phyloP scores from a whole-genome alignment of 1,140 invertebrate genomes.

The Euwallacea fornicatus region DNA sequence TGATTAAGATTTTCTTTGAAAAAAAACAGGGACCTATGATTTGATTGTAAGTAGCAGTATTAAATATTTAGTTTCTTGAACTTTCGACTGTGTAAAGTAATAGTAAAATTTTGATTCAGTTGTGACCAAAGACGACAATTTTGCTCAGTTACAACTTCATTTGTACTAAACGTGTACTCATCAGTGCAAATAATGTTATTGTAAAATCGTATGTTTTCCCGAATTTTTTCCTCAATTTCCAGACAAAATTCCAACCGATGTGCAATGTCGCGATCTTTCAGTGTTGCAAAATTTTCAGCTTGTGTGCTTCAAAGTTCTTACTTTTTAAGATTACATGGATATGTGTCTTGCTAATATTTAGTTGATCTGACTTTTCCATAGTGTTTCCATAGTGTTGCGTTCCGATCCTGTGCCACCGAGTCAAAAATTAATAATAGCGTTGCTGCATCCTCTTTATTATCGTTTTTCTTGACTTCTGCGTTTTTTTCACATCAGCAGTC shows the following conservation, averaged over 20 bases:
- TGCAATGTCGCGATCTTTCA: neutral
- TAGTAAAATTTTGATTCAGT: constrained; percentile 4
- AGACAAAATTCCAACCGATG: constrained; percentile 1
- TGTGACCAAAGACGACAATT: constrained; percentile 12
- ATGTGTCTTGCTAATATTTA: constrained; percentile 3
- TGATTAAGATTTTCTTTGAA: neutral
- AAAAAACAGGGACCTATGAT: constrained; percentile 3
- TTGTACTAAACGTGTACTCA: constrained; percentile 5
- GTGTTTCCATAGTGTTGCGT: neutral
- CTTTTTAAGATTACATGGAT: neutral
- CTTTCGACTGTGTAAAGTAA: neutral
- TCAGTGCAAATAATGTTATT: constrained; percentile 4
- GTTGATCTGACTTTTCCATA: neutral
- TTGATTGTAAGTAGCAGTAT: neutral
- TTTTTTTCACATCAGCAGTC: too few species aligned
- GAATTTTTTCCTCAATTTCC: constrained; percentile 4
- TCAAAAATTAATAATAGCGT: neutral
- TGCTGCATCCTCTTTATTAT: neutral
- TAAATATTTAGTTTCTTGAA: neutral
- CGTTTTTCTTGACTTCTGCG: neutral
- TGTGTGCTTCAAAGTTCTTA: neutral
- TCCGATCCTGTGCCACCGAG: neutral
- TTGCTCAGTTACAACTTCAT: neutral
- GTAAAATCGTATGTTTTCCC: constrained; percentile 7
- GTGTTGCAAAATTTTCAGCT: neutral